A percentile compares a stretch with the other conserved stretches of the same genome.
These are phyloP conservation scores for Chymomyza fuscimana DNA, from an alignment of 2,888 invertebrate species.

Conservation along the genomic window DNA sequence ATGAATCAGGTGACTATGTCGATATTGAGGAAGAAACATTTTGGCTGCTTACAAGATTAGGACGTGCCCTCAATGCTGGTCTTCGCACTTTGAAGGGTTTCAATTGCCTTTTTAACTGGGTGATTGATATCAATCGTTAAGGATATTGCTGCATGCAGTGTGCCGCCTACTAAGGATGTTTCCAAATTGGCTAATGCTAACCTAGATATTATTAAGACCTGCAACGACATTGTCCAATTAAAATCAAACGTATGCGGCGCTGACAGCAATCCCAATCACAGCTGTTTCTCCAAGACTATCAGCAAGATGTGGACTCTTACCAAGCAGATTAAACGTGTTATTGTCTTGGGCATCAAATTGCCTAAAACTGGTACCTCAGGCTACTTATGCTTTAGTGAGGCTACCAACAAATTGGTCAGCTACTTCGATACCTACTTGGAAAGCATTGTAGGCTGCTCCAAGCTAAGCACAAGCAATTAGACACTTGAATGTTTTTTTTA, in stretches of 20 bases:
- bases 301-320: conserved; percentile 34
- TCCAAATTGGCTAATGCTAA: conserved; percentile 56
- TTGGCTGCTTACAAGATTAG: conserved; percentile 13
- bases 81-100: conserved; percentile 63
- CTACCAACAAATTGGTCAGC: no score
- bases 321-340: conserved; percentile 31
- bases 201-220: conserved; percentile 45
- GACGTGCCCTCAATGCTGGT: conserved; percentile 31
- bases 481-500: no score
- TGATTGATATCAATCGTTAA: conserved; percentile 43
- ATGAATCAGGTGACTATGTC: conserved; percentile 19
- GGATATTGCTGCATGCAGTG: conserved; percentile 50
- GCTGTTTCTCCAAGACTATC: conserved; percentile 49
- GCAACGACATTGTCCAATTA: conserved; percentile 49
- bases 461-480: no score
- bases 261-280: conserved; percentile 19
- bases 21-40: conserved; percentile 31
- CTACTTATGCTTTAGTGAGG: neutral
- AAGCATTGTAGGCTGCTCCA: no score
- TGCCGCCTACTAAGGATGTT: conserved; percentile 48
- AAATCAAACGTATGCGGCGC: conserved; percentile 50
- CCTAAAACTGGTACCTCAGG: conserved; percentile 21
- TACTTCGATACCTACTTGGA: no score
- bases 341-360: conserved; percentile 36
- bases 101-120: conserved; percentile 62